Percentiles rank a stretch among this genome's conserved stretches.
These are phyloP conservation scores for Ypsolopha sequella DNA, from an alignment of 2,888 invertebrate species.

Conservation along the genomic window DNA sequence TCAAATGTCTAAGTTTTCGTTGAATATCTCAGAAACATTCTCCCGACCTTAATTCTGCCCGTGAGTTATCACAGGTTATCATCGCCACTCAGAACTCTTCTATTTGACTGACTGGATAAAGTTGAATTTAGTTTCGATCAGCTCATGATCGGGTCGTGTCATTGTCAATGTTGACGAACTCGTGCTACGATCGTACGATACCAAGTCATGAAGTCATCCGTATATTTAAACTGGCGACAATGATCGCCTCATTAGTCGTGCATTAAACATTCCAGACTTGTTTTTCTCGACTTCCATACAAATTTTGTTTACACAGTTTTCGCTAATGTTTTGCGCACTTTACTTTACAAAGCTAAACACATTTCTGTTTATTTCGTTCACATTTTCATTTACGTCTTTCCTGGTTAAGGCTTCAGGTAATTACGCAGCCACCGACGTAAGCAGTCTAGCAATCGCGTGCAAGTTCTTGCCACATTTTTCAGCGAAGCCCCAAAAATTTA, in stretches of 20 bases:
- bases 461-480: background rate
- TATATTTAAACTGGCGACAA: slow-evolving; percentile 28
- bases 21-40: no score
- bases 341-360: slow-evolving; percentile 9
- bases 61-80: slow-evolving; percentile 3
- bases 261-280: slow-evolving; percentile 39
- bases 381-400: no score
- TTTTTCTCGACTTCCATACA: slow-evolving; percentile 35
- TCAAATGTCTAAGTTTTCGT: background rate
- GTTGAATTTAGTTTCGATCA: slow-evolving; percentile 6
- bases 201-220: slow-evolving; percentile 46
- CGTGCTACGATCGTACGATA: slow-evolving; percentile 13
- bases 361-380: no score
- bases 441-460: no score
- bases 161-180: slow-evolving; percentile 35
- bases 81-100: background rate
- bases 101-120: background rate
- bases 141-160: slow-evolving; percentile 32
- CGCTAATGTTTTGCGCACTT: slow-evolving; percentile 51
- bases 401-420: no score
- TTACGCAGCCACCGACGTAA: no score
- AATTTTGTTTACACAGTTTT: slow-evolving; percentile 54
- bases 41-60: background rate
- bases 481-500: background rate
- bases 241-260: slow-evolving; percentile 34